These are phyloP conservation scores for Yasuhikotakia modesta DNA, from an alignment of 2,797 vertebrate species.

Conservation along the genomic window DNA sequence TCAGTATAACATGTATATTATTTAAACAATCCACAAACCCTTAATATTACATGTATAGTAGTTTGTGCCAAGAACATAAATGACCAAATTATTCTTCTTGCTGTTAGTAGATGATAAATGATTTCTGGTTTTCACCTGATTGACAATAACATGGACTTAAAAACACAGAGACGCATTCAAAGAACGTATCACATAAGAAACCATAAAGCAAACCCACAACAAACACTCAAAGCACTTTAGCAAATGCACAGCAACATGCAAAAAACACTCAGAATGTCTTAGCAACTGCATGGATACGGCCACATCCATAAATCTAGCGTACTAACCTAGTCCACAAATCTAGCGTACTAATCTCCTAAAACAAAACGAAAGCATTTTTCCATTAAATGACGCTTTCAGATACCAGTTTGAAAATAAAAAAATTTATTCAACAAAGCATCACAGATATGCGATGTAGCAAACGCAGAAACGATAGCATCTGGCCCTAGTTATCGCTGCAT, in stretches of 20 bases:
- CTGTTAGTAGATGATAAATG: neutral
- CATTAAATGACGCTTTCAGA: no score
- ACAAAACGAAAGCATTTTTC: no score
- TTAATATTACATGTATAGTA: neutral
- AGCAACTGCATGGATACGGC: neutral
- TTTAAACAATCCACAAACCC: neutral
- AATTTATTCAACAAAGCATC: neutral
- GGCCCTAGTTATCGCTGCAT: conserved; percentile 40
- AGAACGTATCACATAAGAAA: neutral
- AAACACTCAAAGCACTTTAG: neutral
- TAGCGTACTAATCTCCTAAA: no score
- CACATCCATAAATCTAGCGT: no score
- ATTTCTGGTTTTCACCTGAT: neutral
- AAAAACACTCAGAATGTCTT: neutral
- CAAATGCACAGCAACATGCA: neutral
- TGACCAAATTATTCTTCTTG: neutral
- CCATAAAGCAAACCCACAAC: neutral
- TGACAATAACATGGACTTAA: neutral
- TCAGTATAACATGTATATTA: no score
- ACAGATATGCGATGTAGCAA: neutral
- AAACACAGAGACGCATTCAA: neutral
- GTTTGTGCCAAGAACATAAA: neutral
- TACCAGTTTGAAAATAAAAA: no score
- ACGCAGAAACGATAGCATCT: neutral
- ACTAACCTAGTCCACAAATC: no score